These are phyloP conservation scores for Caerostris darwini DNA, from an alignment of 1,140 invertebrate species.

Conservation along the genomic window DNA sequence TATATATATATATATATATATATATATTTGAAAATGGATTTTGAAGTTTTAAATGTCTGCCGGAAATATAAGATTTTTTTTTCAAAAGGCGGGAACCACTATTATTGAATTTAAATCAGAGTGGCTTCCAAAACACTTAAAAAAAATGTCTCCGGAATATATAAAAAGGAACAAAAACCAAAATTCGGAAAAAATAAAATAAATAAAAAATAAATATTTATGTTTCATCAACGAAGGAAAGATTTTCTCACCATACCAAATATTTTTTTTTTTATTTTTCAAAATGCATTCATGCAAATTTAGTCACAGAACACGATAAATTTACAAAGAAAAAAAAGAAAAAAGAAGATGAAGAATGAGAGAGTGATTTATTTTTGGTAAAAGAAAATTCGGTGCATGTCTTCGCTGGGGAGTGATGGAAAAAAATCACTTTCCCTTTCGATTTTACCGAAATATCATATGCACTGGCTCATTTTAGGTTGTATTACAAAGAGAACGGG, in stretches of 20 bases:
- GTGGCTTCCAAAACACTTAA: constrained; percentile 23
- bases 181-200: too few relatives aligned
- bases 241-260: not conserved
- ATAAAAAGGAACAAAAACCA: not conserved
- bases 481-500: not conserved
- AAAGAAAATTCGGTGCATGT: constrained; percentile 11
- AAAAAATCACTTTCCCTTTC: not conserved
- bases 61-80: not conserved
- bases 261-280: constrained; percentile 57
- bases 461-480: constrained; percentile 53
- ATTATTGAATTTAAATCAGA: constrained; percentile 51
- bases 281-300: constrained; percentile 73
- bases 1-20: not conserved
- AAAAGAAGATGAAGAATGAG: not conserved
- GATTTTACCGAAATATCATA: constrained; percentile 59
- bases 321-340: not conserved
- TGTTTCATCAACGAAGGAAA: constrained; percentile 54
- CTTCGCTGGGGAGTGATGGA: not conserved
- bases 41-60: not conserved
- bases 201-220: constrained; percentile 62
- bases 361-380: constrained; percentile 13
- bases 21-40: not conserved
- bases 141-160: constrained; percentile 16
- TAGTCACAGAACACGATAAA: constrained; percentile 57
- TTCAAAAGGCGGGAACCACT: not conserved